Conservation (phyloP, 2,888 invertebrate species). For the Euzetes globulus region DNA sequence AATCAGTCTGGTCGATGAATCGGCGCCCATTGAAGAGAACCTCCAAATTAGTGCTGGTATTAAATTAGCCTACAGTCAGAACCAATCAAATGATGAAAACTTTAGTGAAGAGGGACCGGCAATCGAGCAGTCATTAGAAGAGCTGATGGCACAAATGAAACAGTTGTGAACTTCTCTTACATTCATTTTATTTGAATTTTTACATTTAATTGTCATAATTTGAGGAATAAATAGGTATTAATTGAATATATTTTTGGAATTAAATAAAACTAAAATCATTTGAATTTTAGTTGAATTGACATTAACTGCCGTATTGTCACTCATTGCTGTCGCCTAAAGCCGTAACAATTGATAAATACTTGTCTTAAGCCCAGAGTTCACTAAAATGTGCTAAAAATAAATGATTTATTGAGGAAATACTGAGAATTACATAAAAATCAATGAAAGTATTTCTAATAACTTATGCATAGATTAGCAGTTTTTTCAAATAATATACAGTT, state of each 20-base stretch:
- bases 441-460: neutral
- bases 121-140: constrained; percentile 57
- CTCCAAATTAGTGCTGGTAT: constrained; percentile 54
- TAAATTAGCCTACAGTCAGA: constrained; percentile 56
- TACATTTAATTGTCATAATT: neutral
- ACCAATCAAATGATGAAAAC: constrained; percentile 47
- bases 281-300: too few relatives aligned
- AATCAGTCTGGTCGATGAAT: constrained; percentile 62
- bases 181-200: constrained; percentile 2
- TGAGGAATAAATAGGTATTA: neutral
- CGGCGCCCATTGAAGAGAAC: constrained; percentile 44
- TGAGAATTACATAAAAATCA: too few relatives aligned
- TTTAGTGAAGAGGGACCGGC: constrained; percentile 47
- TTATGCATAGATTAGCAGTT: too few relatives aligned
- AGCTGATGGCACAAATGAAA: constrained; percentile 88
- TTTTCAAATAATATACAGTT: neutral
- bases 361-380: too few relatives aligned
- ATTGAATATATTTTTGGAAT: too few relatives aligned
- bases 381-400: too few relatives aligned
- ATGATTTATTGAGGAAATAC: too few relatives aligned
- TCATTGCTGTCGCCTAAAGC: too few relatives aligned
- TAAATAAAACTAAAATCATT: too few relatives aligned
- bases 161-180: constrained; percentile 55
- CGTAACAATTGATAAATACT: too few relatives aligned
- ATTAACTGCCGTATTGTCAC: too few relatives aligned